Evolutionary conservation across 2,113 vertebrate species (phyloP).

Genomic region (Stictonetta naevosa): DNA sequence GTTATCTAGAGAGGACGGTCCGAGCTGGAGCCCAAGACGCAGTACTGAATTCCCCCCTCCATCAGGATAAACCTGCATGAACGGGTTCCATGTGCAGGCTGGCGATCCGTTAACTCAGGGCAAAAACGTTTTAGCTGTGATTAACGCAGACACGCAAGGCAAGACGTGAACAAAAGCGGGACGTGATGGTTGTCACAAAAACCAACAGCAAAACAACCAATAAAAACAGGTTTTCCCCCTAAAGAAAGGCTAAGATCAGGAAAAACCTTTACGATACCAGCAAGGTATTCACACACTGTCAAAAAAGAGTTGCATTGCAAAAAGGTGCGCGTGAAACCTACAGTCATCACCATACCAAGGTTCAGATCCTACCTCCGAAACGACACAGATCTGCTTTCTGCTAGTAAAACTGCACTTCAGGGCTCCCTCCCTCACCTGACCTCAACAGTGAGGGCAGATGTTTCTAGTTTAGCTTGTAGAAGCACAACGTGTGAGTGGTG

Average conservation of each 20-base stretch:
- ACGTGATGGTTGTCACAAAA: too few relatives aligned
- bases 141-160: fast-evolving
- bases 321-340: neutral
- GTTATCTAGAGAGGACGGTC: too few relatives aligned
- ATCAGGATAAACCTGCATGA: fast-evolving
- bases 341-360: neutral
- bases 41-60: too few relatives aligned
- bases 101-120: fast-evolving
- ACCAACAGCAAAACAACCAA: neutral
- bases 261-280: fast-evolving
- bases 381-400: neutral
- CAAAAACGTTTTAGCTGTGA: fast-evolving
- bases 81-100: neutral
- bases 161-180: neutral
- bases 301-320: fast-evolving
- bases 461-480: neutral
- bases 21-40: too few relatives aligned
- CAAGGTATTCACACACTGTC: fast-evolving
- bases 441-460: too few relatives aligned
- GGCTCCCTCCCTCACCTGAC: neutral
- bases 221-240: neutral
- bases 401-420: too few relatives aligned
- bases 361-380: neutral
- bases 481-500: too few relatives aligned
- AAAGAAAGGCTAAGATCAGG: too few relatives aligned